These are phyloP conservation scores for Eilema sororculum DNA, from an alignment of 2,888 invertebrate genomes.

Conservation along the genomic window DNA sequence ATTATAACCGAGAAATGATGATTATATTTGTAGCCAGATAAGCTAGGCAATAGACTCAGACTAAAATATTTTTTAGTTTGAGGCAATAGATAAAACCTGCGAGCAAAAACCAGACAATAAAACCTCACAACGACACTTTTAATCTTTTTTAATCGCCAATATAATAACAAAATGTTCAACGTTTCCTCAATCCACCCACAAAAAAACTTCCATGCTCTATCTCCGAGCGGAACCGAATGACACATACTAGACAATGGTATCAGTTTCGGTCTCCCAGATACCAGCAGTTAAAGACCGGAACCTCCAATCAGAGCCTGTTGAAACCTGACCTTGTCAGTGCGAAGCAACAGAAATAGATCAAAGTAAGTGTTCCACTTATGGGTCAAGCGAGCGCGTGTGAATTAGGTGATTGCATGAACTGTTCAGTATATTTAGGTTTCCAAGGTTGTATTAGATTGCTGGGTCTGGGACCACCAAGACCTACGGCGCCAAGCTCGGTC, in stretches of 20 bases:
- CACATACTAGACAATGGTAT: background rate
- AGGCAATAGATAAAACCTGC: background rate
- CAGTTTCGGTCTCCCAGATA: constrained; percentile 9
- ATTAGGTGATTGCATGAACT: background rate
- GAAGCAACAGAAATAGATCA: constrained; percentile 18
- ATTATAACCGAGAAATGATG: background rate
- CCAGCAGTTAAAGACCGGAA: constrained; percentile 42
- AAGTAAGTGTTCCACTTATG: constrained; percentile 20
- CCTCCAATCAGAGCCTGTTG: constrained; percentile 35
- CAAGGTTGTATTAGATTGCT: background rate
- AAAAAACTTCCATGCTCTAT: constrained; percentile 31
- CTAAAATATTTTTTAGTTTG: too few relatives aligned
- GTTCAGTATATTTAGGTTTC: background rate
- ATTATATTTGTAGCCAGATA: background rate
- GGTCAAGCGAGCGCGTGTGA: constrained; percentile 17
- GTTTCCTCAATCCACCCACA: constrained; percentile 18
- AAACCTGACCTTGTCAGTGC: constrained; percentile 36
- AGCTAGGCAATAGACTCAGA: too few relatives aligned
- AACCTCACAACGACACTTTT: background rate
- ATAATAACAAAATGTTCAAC: background rate
- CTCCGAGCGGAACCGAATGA: constrained; percentile 15
- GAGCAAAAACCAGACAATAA: background rate
- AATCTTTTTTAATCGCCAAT: background rate
- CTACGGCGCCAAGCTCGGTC: too few relatives aligned
- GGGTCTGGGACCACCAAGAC: background rate